These are phyloP conservation scores for Ypsolopha sequella DNA, from an alignment of 2,888 invertebrate genomes.

Conservation along the genomic window DNA sequence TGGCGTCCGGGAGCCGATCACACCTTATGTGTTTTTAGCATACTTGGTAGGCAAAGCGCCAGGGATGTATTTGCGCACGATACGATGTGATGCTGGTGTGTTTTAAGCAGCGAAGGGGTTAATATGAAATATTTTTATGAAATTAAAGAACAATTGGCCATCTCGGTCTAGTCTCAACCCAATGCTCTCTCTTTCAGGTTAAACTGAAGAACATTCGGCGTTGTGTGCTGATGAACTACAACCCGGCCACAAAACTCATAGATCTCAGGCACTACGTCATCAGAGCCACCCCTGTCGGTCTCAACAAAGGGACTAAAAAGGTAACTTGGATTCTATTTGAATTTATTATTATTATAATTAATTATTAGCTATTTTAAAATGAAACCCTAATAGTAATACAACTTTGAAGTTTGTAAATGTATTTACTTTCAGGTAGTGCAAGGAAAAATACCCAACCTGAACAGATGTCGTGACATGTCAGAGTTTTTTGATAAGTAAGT, in stretches of 20 bases:
- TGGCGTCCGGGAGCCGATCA: no score
- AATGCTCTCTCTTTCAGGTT: conserved; percentile 68
- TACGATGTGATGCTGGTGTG: no score
- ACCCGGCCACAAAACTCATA: conserved; percentile 83
- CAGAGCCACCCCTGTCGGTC: conserved; percentile 89
- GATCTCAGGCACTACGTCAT: conserved; percentile 97
- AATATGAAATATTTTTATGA: no score
- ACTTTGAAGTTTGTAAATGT: neutral
- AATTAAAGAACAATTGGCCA: no score
- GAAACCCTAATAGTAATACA: neutral
- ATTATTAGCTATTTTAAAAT: neutral
- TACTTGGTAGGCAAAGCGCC: no score
- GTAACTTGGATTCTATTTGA: conserved; percentile 22
- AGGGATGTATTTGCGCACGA: no score
- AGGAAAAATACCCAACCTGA: conserved; percentile 92
- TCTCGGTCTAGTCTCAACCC: neutral
- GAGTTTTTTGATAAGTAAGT: conserved; percentile 89
- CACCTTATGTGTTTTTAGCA: no score
- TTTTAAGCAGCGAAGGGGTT: no score
- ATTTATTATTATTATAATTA: no score
- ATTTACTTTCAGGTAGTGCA: conserved; percentile 74
- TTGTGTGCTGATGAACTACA: conserved; percentile 92
- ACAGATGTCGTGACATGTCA: conserved; percentile 85
- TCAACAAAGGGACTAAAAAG: conserved; percentile 93
- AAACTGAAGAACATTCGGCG: conserved; percentile 88